A percentile compares a stretch with the other conserved stretches of the same genome.
Conservation (phyloP, 1,140 invertebrate species). For the Zelostemma sp. region DNA sequence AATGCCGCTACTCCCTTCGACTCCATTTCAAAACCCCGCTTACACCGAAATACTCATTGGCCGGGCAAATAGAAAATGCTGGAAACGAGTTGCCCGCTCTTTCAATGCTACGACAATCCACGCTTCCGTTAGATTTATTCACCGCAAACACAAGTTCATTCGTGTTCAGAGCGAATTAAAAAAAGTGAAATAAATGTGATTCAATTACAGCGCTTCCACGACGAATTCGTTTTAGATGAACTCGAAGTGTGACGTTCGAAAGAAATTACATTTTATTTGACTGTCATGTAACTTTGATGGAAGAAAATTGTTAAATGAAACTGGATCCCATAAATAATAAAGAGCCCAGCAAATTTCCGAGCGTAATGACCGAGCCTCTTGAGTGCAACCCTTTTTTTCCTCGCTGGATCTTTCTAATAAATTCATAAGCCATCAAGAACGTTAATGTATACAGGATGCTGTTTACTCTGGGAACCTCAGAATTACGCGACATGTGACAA, state of each 20-base stretch:
- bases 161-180: not conserved
- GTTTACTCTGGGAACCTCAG: not conserved
- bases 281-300: slow-evolving; percentile 7
- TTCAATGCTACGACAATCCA: not conserved
- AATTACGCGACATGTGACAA: too few relatives aligned
- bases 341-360: slow-evolving; percentile 39
- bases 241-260: not conserved
- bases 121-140: slow-evolving; percentile 24
- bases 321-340: slow-evolving; percentile 51
- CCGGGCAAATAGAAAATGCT: slow-evolving; percentile 43
- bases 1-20: slow-evolving; percentile 13
- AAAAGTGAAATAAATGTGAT: not conserved
- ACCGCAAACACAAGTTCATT: slow-evolving; percentile 17
- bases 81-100: slow-evolving; percentile 26
- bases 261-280: not conserved
- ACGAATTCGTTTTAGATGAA: not conserved
- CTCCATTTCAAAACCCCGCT: slow-evolving; percentile 31
- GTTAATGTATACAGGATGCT: slow-evolving; percentile 38
- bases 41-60: slow-evolving; percentile 51
- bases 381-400: slow-evolving; percentile 24
- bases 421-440: slow-evolving; percentile 51
- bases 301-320: slow-evolving; percentile 27
- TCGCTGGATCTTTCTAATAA: slow-evolving; percentile 50
- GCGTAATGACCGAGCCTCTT: slow-evolving; percentile 32
- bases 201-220: not conserved